Base-by-base conservation (phyloP, 2,797 vertebrate genomes). In the Arnoldichthys spilopterus region DNA sequence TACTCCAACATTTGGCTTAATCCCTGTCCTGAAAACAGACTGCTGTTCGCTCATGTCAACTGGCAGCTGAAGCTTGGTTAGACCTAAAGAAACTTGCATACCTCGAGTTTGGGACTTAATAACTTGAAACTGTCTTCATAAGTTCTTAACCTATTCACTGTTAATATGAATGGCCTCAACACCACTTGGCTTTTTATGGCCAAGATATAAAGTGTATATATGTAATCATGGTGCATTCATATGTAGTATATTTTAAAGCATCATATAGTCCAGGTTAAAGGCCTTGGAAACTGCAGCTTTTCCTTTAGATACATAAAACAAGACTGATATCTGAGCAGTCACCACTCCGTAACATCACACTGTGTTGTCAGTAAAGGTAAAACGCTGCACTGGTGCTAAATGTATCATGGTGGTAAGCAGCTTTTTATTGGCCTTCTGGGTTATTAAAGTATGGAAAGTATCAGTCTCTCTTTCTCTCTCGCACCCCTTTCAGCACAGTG, bases 391-490 rank as follows among this genome's bases (percentile, higher is more conserved):
- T 15, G 24, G 56, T 12, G 1, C 11, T 59, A 28, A 16, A 28
- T 28, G 26, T 59, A 15, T 28, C 4, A 8, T 12, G n/a, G 53
- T 22, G 7, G 12, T 16, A 22, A 47, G 56, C 43, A 58, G 40
- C 45, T 64, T 24, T 56, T 84, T 54, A 71, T 74, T 37, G 76
- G 22, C 37, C 37, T 67, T 0, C 2, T 34, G 4, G 72, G 77
- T 82, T 84, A 84, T 86, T 81, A 68, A 81, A 62, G n/a, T 83
- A 80, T 80, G 77, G 83, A 85, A 85, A 84, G 82, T 64, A 66
- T 74, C 83, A n/a, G n/a, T n/a, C n/a, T n/a, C 62, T 58, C 61
- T 72, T 34, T 66, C 43, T 61, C 80, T 18, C 80, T 74, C 80
- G 86, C 82, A 58, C 78, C 54, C 82, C n/a, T 80, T 74, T 87